Conservation (phyloP, 2,113 vertebrate genomes). For the Hippocampus barbouri region DNA sequence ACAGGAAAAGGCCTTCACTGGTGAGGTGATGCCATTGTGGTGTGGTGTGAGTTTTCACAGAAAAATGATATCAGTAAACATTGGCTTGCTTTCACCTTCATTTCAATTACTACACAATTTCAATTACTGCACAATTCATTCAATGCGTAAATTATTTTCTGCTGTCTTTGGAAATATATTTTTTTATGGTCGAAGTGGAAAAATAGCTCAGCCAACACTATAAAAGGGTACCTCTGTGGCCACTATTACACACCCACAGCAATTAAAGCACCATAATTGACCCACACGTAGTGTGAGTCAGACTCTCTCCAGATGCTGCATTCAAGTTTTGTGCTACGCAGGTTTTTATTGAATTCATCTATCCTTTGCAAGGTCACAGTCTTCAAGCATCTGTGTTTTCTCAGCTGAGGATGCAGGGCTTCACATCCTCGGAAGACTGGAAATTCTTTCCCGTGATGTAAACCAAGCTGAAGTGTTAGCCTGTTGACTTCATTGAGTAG, state of each 20-base stretch:
- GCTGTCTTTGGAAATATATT: slow-evolving; percentile 29
- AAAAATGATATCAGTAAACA: slow-evolving; percentile 40
- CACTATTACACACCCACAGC: slow-evolving; percentile 31
- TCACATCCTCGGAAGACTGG: slow-evolving; percentile 45
- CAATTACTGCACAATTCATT: slow-evolving; percentile 27
- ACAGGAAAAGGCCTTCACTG: slow-evolving; percentile 66
- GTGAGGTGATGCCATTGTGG: slow-evolving; percentile 69
- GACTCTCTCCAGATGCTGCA: slow-evolving; percentile 50
- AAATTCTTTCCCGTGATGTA: slow-evolving; percentile 64
- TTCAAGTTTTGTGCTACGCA: slow-evolving; percentile 33
- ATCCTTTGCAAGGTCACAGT: slow-evolving; percentile 43
- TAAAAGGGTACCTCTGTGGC: slow-evolving; percentile 40
- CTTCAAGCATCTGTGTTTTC: slow-evolving; percentile 65
- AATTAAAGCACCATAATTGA: slow-evolving; percentile 36
- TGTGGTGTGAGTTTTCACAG: slow-evolving; percentile 47
- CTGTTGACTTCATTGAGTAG: slow-evolving; percentile 70
- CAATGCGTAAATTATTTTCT: slow-evolving; percentile 36
- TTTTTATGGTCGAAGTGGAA: slow-evolving; percentile 46
- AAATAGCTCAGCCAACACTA: slow-evolving; percentile 29
- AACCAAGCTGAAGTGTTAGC: slow-evolving; percentile 52
- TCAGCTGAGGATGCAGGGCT: slow-evolving; percentile 64
- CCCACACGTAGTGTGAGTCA: slow-evolving; percentile 34
- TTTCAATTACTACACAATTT: slow-evolving; percentile 43
- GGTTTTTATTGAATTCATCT: slow-evolving; percentile 65
- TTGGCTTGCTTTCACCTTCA: slow-evolving; percentile 31